Evolutionary conservation across 2,888 invertebrate species (phyloP).

Genomic region (Dermolepida albohirtum): DNA sequence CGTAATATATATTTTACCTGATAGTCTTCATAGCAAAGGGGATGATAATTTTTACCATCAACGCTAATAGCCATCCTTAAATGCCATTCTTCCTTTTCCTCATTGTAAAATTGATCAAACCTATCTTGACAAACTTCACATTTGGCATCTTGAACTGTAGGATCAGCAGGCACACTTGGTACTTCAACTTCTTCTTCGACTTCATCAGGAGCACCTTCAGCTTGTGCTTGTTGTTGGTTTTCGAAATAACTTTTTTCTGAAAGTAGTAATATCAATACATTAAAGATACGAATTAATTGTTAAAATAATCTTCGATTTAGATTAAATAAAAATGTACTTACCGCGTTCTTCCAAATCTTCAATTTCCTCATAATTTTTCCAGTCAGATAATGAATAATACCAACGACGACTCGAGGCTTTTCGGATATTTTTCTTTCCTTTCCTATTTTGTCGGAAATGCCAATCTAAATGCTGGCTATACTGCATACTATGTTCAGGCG

Average conservation of each 20-base stretch:
- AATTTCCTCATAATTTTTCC: conserved; percentile 95
- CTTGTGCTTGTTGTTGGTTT: conserved; percentile 71
- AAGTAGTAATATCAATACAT: conserved; percentile 9
- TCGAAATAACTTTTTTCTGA: conserved; percentile 91
- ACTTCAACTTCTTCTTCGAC: conserved; percentile 71
- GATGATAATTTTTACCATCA: conserved; percentile 86
- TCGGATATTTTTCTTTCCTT: conserved; percentile 86
- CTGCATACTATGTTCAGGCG: conserved; percentile 87
- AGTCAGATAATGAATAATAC: conserved; percentile 91
- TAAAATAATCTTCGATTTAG: not conserved
- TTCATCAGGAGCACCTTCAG: conserved; percentile 70
- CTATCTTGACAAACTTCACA: conserved; percentile 94
- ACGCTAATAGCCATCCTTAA: conserved; percentile 84
- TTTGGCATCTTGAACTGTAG: conserved; percentile 72
- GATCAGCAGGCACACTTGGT: conserved; percentile 78
- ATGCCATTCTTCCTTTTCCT: conserved; percentile 98
- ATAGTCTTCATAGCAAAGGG: conserved; percentile 89
- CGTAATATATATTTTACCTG: conserved; percentile 68
- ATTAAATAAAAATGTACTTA: conserved; percentile 56
- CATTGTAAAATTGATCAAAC: conserved; percentile 96
- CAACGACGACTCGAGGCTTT: conserved; percentile 88
- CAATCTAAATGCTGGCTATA: conserved; percentile 98
- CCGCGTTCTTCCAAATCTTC: conserved; percentile 91
- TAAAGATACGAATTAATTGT: not conserved
- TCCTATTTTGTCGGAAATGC: conserved; percentile 96